These are phyloP conservation scores for Acanthisitta chloris DNA, from an alignment of 2,113 vertebrate genomes.

Conservation along the genomic window DNA sequence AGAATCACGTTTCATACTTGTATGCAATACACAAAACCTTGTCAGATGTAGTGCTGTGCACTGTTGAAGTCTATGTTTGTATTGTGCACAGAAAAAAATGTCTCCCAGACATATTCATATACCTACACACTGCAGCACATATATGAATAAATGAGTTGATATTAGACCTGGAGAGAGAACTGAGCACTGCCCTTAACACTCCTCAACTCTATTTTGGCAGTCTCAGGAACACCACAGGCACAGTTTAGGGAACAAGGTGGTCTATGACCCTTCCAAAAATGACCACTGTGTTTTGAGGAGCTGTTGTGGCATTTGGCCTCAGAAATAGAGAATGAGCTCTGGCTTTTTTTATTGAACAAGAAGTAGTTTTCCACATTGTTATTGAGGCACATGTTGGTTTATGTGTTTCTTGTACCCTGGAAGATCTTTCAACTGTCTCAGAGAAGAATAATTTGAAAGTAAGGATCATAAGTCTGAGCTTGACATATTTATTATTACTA, in stretches of 20 bases:
- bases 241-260: background rate
- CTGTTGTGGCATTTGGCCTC: background rate
- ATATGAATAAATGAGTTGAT: no score
- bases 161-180: background rate
- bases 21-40: background rate
- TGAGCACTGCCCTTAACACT: background rate
- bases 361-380: background rate
- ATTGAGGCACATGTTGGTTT: fast-evolving
- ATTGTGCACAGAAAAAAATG: background rate
- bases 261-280: background rate
- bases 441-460: background rate
- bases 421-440: background rate
- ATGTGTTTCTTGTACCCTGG: background rate
- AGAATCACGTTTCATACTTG: background rate
- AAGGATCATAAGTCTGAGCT: background rate
- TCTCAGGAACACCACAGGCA: background rate
- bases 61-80: background rate
- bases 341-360: background rate
- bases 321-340: background rate
- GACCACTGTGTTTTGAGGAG: background rate
- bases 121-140: background rate
- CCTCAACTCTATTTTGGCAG: fast-evolving
- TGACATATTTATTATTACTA: background rate
- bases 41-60: background rate
- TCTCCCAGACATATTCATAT: background rate